Evolutionary conservation across 2,888 invertebrate species (phyloP).

Genomic region (Argynnis bischoffii): DNA sequence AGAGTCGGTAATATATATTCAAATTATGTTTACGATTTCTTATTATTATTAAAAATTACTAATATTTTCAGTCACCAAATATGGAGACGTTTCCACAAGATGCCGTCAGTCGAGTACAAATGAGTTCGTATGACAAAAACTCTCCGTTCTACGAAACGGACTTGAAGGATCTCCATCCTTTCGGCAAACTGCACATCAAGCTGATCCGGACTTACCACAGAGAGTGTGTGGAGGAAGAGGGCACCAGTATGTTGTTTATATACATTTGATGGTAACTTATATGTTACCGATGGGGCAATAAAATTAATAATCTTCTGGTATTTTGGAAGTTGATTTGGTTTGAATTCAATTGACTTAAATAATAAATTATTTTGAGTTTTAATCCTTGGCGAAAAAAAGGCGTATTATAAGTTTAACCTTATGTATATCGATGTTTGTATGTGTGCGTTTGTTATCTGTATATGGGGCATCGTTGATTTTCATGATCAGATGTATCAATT

Average conservation of each 20-base stretch:
- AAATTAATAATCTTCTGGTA: no score
- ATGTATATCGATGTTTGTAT: no score
- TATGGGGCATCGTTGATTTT: no score
- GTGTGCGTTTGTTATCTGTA: no score
- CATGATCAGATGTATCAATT: no score
- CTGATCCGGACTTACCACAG: slow-evolving; percentile 65
- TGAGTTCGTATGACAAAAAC: slow-evolving; percentile 70
- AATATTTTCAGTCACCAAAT: slow-evolving; percentile 59
- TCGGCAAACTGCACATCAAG: slow-evolving; percentile 65
- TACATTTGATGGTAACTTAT: neutral
- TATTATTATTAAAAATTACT: slow-evolving; percentile 1
- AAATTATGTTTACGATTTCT: neutral
- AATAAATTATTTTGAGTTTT: no score
- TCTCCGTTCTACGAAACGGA: slow-evolving; percentile 72
- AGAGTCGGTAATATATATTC: no score
- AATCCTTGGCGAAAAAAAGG: no score
- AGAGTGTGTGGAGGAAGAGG: slow-evolving; percentile 50
- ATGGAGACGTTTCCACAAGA: slow-evolving; percentile 69
- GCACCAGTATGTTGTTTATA: slow-evolving; percentile 49
- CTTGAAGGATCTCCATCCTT: slow-evolving; percentile 69
- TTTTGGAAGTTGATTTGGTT: no score
- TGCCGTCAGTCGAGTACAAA: slow-evolving; percentile 60
- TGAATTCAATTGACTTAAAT: no score
- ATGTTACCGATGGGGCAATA: no score
- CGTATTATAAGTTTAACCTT: no score